These are phyloP conservation scores for Pavo muticus DNA, from an alignment of 2,113 vertebrate species.

Conservation along the genomic window DNA sequence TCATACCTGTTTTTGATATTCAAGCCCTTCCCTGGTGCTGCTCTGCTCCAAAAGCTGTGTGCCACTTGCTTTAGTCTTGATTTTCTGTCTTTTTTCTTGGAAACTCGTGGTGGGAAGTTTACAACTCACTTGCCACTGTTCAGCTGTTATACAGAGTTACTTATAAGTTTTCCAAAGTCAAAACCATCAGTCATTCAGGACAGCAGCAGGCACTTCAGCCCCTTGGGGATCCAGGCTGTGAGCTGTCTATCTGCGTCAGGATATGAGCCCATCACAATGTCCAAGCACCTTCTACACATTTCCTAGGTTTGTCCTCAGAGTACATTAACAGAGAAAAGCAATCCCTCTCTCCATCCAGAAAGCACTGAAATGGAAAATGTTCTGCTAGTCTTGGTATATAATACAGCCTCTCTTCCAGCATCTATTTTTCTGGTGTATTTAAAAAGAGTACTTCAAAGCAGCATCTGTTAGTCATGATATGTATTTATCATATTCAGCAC, in stretches of 20 bases:
- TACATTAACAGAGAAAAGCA: not conserved
- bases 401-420: not conserved
- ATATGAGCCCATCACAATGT: not conserved
- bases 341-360: not conserved
- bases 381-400: not conserved
- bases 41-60: not conserved
- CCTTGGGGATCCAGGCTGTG: not conserved
- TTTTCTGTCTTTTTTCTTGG: not conserved
- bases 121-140: not conserved
- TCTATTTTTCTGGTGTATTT: constrained; percentile 25
- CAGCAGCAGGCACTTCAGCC: not conserved
- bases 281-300: not conserved
- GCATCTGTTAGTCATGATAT: constrained; percentile 45
- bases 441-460: constrained; percentile 47
- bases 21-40: not conserved
- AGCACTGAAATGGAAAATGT: constrained; percentile 33
- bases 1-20: not conserved
- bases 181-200: not conserved
- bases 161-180: not conserved
- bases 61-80: not conserved
- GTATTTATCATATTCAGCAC: constrained; percentile 33
- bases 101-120: not conserved
- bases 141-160: not conserved
- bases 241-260: not conserved
- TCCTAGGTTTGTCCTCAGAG: constrained; percentile 3